Base-by-base conservation (phyloP, 2,113 vertebrate genomes). In the Chrysemys picta region DNA sequence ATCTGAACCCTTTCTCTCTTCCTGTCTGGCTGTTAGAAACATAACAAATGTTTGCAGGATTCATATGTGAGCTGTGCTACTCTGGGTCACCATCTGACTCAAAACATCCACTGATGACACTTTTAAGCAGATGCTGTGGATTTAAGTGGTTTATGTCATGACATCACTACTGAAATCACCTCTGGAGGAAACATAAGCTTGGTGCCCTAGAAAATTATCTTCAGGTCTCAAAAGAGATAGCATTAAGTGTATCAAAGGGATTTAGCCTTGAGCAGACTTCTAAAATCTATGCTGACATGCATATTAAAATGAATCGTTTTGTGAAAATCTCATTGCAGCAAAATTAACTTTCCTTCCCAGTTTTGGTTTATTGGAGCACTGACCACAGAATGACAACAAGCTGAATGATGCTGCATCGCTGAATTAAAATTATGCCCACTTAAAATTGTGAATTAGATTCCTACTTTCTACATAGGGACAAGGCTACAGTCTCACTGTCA, bases 141-240 rank as follows among this genome's bases (percentile, higher is more conserved):
- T 72, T 84, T 94, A 82, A 93, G 89, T 86, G 84, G 38, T 81
- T 94, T 94, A 76, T 94, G 53, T 80, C 87, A 93, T 90, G 80
- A 89, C 83, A 95, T 95, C 94, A 88, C 72, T 89, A 89, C 85
- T 94, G 72, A 83, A 93, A 75, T 96, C 75, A 95, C 88, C 82
- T 89, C 85, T 94, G 57, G 57, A 96, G 62, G 80, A 96, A 94
- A 92, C 45, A 75, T 17, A 86, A 81, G 3, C 29, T 85, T 50
- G 76, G 50, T 88, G 75, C 78, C 49, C 38, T 75, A 88, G 80
- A 95, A 91, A 94, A 94, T 93, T 95, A 52, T 92, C 80, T 92
- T 91, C 24, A 89, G 57, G 92, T 80, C 83, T 97, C 31, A 94
- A 90, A 84, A 80, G 27, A 54, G 53, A 88, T 80, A 93, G 42